These are phyloP conservation scores for Mallateleia sp. DNA, from an alignment of 2,888 invertebrate genomes.

Conservation along the genomic window DNA sequence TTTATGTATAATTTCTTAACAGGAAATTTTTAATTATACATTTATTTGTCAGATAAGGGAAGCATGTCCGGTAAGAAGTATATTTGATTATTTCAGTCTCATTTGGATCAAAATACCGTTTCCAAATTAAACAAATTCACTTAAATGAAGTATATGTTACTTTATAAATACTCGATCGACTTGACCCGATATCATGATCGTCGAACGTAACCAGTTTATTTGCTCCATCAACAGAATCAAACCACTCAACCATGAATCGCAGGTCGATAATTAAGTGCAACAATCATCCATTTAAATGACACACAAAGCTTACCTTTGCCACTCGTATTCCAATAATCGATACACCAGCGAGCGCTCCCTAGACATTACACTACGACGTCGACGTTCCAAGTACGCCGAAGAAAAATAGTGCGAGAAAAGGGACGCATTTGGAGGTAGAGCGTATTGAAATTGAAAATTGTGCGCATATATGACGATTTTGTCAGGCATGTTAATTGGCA, in stretches of 20 bases:
- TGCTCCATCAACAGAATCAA: constrained; percentile 5
- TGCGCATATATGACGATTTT: constrained; percentile 91
- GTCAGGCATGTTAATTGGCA: constrained; percentile 91
- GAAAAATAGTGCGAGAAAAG: constrained; percentile 90
- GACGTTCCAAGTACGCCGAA: constrained; percentile 81
- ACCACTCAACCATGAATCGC: constrained; percentile 26
- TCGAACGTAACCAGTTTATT: no score
- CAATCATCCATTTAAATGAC: constrained; percentile 62
- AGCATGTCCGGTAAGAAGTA: no score
- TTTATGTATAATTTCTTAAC: no score
- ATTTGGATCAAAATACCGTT: no score
- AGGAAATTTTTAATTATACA: no score
- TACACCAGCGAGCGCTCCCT: constrained; percentile 85
- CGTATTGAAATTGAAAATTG: constrained; percentile 93
- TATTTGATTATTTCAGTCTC: no score
- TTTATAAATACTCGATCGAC: no score
- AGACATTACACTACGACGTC: constrained; percentile 77
- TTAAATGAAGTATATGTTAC: no score
- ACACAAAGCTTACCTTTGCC: constrained; percentile 85
- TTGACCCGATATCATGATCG: no score
- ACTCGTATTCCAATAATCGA: constrained; percentile 89
- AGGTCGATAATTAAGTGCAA: constrained; percentile 51
- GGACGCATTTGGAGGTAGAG: constrained; percentile 90
- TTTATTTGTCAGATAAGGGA: no score
- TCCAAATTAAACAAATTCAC: no score